Base-by-base conservation (phyloP, 2,113 vertebrate species). In the Vimba vimba region DNA sequence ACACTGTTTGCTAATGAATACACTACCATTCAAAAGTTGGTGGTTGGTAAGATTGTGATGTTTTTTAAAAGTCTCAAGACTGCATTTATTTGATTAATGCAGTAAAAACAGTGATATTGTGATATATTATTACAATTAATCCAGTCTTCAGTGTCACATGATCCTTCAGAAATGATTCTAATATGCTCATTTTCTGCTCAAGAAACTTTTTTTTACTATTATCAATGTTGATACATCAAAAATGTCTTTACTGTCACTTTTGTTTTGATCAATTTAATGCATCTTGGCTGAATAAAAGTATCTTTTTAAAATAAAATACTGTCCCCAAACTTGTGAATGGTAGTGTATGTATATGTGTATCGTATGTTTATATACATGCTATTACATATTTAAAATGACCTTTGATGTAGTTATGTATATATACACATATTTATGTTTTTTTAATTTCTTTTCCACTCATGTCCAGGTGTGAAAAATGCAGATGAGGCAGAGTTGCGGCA, bases 401-500 rank as follows among this genome's bases (percentile, higher is more conserved):
- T 68, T 68, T 68, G 17, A 9, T 68, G 19, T 21, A 68, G 33
- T 69, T 36, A 52, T 76, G n/a, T 52, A 30, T 50, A 8, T 27
- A 52, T 52, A 52, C 25, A 76, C 15, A 27, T 19, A 25, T 57
- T 15, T 39, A 13, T 60, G 7, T 79, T 25, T 25, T 30, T 27
- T 25, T 55, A 30, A 5, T 36, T 36, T 23, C 2, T n/a, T 64
- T 45, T 8, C 33, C 17, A 15, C 8, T 73, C n/a, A 57, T 15
- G 15, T 76, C 25, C 19, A 99, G 98, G 98, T 1, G 97, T 99
- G 87, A 98, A 99, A 92, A 99, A 99, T 0, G 98, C 97, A 0
- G 97, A 99, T 0, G 97, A 98, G 88, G 95, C 95, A 0, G 98
- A 99, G 90, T 88, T 99, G 90, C 94, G 92, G 86, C 96, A 98